These are phyloP conservation scores for Lithodes maja DNA, from an alignment of 2,888 invertebrate genomes.

Conservation along the genomic window DNA sequence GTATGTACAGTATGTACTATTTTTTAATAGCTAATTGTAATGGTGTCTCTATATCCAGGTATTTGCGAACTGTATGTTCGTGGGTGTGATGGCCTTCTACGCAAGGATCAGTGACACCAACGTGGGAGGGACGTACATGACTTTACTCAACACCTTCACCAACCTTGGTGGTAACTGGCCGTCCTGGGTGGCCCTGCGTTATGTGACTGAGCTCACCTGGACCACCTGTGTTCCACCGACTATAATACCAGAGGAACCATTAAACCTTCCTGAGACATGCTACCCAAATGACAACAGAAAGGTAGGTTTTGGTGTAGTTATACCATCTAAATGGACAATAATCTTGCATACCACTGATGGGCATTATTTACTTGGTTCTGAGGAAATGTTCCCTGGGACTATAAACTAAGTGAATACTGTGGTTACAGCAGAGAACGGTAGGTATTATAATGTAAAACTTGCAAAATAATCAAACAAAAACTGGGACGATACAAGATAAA, in stretches of 20 bases:
- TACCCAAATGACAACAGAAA: slow-evolving; percentile 50
- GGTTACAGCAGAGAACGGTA: too few species aligned
- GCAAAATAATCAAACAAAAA: too few species aligned
- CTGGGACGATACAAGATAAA: too few species aligned
- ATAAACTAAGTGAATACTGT: too few species aligned
- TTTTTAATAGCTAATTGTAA: too few species aligned
- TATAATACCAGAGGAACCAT: slow-evolving; percentile 5
- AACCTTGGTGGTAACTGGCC: slow-evolving; percentile 99
- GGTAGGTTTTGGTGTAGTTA: slow-evolving; percentile 31
- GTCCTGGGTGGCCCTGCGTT: slow-evolving; percentile 90
- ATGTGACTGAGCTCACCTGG: slow-evolving; percentile 91
- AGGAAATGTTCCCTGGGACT: too few species aligned
- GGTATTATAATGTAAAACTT: too few species aligned
- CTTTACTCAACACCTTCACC: slow-evolving; percentile 93
- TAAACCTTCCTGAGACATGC: slow-evolving; percentile 51
- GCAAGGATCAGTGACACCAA: slow-evolving; percentile 97
- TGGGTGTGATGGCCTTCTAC: slow-evolving; percentile 97
- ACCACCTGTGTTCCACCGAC: slow-evolving; percentile 79
- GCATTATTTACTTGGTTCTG: too few species aligned
- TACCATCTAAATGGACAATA: not conserved
- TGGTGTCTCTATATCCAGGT: slow-evolving; percentile 82
- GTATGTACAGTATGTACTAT: too few species aligned
- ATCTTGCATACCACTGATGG: too few species aligned
- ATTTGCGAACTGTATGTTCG: slow-evolving; percentile 96
- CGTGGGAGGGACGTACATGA: slow-evolving; percentile 99